phyloP scores from a whole-genome alignment of 2,797 vertebrate species.

The Clangula hyemalis region DNA sequence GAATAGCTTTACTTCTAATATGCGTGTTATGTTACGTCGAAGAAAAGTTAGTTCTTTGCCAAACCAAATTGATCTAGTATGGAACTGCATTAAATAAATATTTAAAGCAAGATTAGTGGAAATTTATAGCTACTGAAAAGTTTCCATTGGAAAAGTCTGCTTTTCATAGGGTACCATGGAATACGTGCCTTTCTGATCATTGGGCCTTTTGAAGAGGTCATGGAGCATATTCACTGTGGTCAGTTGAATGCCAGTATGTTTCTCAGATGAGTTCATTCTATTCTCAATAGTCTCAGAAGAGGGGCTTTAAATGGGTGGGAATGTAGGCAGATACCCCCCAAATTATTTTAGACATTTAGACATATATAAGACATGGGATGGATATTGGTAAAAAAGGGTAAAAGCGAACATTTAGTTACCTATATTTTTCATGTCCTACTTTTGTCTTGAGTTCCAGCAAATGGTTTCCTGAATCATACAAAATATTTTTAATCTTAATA shows the following conservation, averaged over 20 bases:
- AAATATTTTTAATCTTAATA: neutral
- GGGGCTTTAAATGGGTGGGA: neutral
- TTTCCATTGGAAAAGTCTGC: neutral
- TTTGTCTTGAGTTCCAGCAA: neutral
- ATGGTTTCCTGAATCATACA: neutral
- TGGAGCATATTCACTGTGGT: neutral
- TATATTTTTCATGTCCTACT: neutral
- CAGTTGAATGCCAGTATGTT: neutral
- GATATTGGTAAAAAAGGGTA: neutral
- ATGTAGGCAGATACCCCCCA: neutral
- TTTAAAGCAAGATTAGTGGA: neutral
- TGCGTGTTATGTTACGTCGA: neutral
- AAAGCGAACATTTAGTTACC: neutral
- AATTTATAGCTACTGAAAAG: neutral
- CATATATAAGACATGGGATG: too few species aligned
- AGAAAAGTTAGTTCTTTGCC: neutral
- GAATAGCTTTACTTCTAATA: constrained; percentile 33
- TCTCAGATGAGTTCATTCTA: neutral
- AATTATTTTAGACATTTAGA: neutral
- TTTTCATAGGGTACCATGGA: neutral
- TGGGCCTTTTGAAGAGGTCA: neutral
- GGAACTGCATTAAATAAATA: neutral
- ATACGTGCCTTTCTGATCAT: neutral
- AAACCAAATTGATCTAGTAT: constrained; percentile 5
- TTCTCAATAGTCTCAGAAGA: neutral